A percentile compares a stretch with the other conserved stretches of the same genome.
These are phyloP conservation scores for Amphiprion ocellaris DNA, from an alignment of 2,113 vertebrate species.

Conservation along the genomic window DNA sequence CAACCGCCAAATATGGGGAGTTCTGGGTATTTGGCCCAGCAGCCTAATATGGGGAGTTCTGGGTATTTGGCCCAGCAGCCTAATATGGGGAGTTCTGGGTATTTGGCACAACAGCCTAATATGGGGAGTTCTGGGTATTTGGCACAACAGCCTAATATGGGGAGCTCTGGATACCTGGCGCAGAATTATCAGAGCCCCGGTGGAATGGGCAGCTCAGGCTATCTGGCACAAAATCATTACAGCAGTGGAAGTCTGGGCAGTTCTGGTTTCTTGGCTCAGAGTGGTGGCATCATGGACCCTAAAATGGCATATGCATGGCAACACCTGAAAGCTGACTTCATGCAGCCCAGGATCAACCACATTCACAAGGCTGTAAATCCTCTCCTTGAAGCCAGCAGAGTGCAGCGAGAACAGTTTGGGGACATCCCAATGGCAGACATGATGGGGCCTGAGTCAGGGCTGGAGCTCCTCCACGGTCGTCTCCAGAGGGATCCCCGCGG, in stretches of 20 bases:
- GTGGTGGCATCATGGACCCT: conserved; percentile 83
- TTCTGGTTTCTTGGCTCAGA: conserved; percentile 76
- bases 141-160: conserved; percentile 69
- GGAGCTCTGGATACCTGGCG: conserved; percentile 75
- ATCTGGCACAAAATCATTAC: conserved; percentile 81
- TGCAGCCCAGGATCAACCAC: conserved; percentile 90
- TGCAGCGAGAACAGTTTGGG: conserved; percentile 78
- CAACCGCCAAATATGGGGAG: conserved; percentile 72
- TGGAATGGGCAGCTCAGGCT: conserved; percentile 79
- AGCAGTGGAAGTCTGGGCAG: conserved; percentile 81
- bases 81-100: conserved; percentile 76
- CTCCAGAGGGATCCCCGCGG: conserved; percentile 84
- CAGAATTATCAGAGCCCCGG: conserved; percentile 78
- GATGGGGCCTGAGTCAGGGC: conserved; percentile 77
- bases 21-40: conserved; percentile 72
- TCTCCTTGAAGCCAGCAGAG: conserved; percentile 76
- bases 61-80: conserved; percentile 72
- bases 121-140: conserved; percentile 71
- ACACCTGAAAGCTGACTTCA: conserved; percentile 90
- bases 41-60: conserved; percentile 67
- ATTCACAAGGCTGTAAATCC: conserved; percentile 87
- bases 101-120: conserved; percentile 69
- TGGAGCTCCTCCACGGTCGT: conserved; percentile 83
- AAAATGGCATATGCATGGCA: conserved; percentile 91
- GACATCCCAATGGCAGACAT: conserved; percentile 81